Conservation (phyloP, 2,113 vertebrate genomes). For the Callopanchax toddi region DNA sequence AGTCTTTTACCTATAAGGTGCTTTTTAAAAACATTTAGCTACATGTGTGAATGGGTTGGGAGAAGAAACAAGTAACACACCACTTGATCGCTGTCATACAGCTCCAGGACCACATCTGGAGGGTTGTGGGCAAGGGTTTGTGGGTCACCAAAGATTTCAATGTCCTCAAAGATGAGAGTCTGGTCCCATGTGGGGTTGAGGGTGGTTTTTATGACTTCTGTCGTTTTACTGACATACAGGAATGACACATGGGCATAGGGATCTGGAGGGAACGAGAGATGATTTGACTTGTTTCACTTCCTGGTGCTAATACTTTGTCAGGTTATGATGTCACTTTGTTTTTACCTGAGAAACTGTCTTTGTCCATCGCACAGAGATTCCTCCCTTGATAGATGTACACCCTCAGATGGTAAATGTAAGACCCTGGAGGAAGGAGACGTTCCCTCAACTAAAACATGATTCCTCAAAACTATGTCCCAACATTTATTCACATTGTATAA, state of each 20-base stretch:
- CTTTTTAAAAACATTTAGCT: not conserved
- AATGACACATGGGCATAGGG: constrained; percentile 96
- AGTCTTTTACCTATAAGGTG: not conserved
- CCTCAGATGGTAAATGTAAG: constrained; percentile 89
- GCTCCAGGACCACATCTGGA: constrained; percentile 87
- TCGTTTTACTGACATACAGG: constrained; percentile 95
- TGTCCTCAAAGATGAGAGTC: constrained; percentile 93
- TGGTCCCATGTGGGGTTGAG: constrained; percentile 97
- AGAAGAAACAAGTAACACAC: constrained; percentile 79
- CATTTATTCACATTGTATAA: not conserved
- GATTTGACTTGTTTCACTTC: not conserved
- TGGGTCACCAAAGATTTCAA: constrained; percentile 92
- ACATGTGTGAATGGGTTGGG: not conserved
- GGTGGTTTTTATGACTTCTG: constrained; percentile 87
- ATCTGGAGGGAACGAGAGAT: constrained; percentile 77
- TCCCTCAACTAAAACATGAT: not conserved
- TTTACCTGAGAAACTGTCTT: constrained; percentile 98
- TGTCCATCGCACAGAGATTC: constrained; percentile 93
- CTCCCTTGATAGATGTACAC: constrained; percentile 95
- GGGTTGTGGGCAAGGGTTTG: constrained; percentile 82
- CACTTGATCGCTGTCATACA: constrained; percentile 94
- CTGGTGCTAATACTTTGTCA: not conserved
- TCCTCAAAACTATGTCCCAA: not conserved
- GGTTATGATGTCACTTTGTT: not conserved
- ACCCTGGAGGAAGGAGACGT: constrained; percentile 75